These are phyloP conservation scores for Caenorhabditis sp. DNA, from an alignment of 2,888 invertebrate species.

Conservation along the genomic window DNA sequence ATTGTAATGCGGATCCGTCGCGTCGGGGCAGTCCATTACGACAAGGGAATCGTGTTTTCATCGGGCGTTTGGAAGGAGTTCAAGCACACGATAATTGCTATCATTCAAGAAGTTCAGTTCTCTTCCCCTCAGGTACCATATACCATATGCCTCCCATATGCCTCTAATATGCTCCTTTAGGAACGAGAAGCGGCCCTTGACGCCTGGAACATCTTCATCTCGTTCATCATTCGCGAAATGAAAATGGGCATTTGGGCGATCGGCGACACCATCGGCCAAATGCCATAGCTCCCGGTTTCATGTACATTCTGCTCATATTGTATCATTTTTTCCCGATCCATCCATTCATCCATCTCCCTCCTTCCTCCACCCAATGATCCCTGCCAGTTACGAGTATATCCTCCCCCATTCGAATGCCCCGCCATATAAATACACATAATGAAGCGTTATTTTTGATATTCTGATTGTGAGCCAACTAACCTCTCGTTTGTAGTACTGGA, in stretches of 20 bases:
- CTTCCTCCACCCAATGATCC: constrained; percentile 32
- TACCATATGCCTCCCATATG: neutral
- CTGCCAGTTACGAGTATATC: constrained; percentile 54
- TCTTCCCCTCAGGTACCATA: constrained; percentile 40
- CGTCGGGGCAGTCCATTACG: constrained; percentile 77
- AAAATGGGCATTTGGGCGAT: constrained; percentile 79
- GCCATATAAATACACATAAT: constrained; percentile 17
- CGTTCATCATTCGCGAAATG: constrained; percentile 81
- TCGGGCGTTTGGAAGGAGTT: constrained; percentile 79
- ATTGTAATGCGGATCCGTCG: constrained; percentile 74
- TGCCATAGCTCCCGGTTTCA: constrained; percentile 34
- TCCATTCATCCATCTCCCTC: neutral
- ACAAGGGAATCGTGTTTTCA: constrained; percentile 74
- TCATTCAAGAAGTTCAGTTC: constrained; percentile 68
- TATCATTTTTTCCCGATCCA: constrained; percentile 7
- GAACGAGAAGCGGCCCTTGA: constrained; percentile 76
- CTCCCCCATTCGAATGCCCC: neutral
- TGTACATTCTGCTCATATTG: constrained; percentile 36
- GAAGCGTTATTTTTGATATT: constrained; percentile 27
- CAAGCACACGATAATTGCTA: constrained; percentile 69
- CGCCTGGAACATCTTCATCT: constrained; percentile 80
- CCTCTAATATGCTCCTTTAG: too few species aligned
- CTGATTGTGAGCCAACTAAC: too few species aligned
- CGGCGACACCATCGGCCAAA: constrained; percentile 60
- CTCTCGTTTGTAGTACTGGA: constrained; percentile 34